phyloP scores from a whole-genome alignment of 2,113 vertebrate genomes.

The Plecotus auritus region DNA sequence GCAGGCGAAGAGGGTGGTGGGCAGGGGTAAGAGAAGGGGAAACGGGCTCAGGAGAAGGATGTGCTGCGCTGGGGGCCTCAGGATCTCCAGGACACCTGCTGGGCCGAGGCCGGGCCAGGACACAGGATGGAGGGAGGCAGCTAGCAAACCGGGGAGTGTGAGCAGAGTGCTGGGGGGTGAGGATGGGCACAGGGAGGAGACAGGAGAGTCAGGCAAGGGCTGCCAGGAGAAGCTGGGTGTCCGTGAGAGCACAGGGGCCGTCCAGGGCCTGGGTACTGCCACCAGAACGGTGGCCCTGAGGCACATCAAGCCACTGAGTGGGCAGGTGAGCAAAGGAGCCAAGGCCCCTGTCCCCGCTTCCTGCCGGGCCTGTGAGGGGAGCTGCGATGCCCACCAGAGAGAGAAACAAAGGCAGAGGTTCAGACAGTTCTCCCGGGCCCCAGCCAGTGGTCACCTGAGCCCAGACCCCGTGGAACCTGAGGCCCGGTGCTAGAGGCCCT shows the following conservation, averaged over 20 bases:
- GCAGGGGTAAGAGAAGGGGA: neutral
- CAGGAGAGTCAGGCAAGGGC: fast-evolving
- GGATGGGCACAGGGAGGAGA: fast-evolving
- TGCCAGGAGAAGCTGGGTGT: neutral
- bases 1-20: fast-evolving
- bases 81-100: neutral
- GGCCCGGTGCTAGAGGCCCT: neutral
- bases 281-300: neutral
- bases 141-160: fast-evolving
- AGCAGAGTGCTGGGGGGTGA: fast-evolving
- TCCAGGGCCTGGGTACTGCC: neutral
- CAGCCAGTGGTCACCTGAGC: neutral
- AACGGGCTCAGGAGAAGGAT: neutral
- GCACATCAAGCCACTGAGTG: fast-evolving
- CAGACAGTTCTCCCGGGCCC: neutral
- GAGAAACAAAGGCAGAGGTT: neutral
- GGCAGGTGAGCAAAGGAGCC: neutral
- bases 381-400: neutral
- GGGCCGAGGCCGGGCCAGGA: neutral
- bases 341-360: neutral
- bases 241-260: neutral
- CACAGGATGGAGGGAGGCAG: no score
- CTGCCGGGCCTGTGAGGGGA: neutral
- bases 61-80: fast-evolving
- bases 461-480: fast-evolving